Evolutionary conservation across 1,140 invertebrate genomes (phyloP).

Genomic region (Calosoma granatense): DNA sequence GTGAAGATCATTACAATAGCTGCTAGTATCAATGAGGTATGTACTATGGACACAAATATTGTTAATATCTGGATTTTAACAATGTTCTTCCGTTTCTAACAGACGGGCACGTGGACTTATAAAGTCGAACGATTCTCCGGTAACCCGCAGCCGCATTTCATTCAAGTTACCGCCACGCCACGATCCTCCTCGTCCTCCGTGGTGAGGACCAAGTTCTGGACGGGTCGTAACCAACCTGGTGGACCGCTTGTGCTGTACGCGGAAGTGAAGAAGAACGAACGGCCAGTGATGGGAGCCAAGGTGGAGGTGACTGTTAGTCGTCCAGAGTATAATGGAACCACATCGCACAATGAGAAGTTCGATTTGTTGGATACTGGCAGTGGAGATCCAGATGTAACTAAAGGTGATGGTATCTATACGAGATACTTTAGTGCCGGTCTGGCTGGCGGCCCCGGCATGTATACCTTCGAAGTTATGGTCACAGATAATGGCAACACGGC

Average conservation of each 20-base stretch:
- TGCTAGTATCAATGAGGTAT: slow-evolving; percentile 41
- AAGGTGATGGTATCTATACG: slow-evolving; percentile 55
- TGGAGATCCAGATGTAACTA: slow-evolving; percentile 53
- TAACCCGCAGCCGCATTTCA: slow-evolving; percentile 45
- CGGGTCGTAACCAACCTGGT: slow-evolving; percentile 24
- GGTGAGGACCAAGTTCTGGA: slow-evolving; percentile 35
- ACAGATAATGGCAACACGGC: slow-evolving; percentile 41
- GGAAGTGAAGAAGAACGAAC: slow-evolving; percentile 43
- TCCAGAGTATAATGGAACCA: slow-evolving; percentile 32
- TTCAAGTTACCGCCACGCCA: slow-evolving; percentile 42
- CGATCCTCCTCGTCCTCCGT: slow-evolving; percentile 30
- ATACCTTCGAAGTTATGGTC: slow-evolving; percentile 39
- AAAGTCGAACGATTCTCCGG: slow-evolving; percentile 43
- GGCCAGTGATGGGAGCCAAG: slow-evolving; percentile 40
- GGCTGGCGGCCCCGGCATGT: slow-evolving; percentile 36
- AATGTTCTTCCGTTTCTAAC: slow-evolving; percentile 19
- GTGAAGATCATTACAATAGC: slow-evolving; percentile 41
- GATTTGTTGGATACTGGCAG: slow-evolving; percentile 48
- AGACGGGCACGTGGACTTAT: slow-evolving; percentile 47
- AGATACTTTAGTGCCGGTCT: slow-evolving; percentile 44
- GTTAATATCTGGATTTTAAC: slow-evolving; percentile 7
- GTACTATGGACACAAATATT: slow-evolving; percentile 9
- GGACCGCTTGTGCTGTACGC: slow-evolving; percentile 38
- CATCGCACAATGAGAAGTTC: slow-evolving; percentile 34
- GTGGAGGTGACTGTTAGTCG: slow-evolving; percentile 39